phyloP scores from a whole-genome alignment of 2,113 vertebrate species.

The Microtus pennsylvanicus region DNA sequence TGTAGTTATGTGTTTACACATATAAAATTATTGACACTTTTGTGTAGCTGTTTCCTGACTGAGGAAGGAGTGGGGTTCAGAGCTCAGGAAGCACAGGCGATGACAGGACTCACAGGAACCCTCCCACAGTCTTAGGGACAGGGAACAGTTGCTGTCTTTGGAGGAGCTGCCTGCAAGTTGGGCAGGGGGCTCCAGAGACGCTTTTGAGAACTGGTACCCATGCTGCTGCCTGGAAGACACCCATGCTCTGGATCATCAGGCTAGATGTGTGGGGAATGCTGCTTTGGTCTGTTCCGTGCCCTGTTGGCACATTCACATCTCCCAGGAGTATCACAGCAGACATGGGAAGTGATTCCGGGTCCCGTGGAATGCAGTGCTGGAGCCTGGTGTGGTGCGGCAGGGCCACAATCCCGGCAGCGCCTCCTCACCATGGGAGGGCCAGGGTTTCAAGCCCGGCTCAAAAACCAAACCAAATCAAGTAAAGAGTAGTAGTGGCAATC shows the following conservation, averaged over 20 bases:
- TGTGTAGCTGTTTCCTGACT: neutral
- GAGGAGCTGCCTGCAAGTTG: neutral
- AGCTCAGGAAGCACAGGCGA: neutral
- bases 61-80: neutral
- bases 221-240: neutral
- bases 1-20: neutral
- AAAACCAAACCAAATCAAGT: neutral
- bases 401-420: too few species aligned
- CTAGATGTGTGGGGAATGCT: neutral
- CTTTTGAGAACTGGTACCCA: neutral
- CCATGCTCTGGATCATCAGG: neutral
- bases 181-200: neutral
- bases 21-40: neutral
- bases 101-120: neutral
- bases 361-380: neutral
- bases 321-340: neutral
- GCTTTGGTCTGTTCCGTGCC: neutral
- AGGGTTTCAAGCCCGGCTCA: neutral
- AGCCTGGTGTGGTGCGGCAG: neutral
- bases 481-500: neutral
- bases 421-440: neutral
- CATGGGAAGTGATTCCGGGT: too few species aligned
- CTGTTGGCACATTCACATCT: too few species aligned
- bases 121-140: too few species aligned
- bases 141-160: neutral